Conservation (phyloP, 2,113 vertebrate genomes). For the Scopus umbretta region DNA sequence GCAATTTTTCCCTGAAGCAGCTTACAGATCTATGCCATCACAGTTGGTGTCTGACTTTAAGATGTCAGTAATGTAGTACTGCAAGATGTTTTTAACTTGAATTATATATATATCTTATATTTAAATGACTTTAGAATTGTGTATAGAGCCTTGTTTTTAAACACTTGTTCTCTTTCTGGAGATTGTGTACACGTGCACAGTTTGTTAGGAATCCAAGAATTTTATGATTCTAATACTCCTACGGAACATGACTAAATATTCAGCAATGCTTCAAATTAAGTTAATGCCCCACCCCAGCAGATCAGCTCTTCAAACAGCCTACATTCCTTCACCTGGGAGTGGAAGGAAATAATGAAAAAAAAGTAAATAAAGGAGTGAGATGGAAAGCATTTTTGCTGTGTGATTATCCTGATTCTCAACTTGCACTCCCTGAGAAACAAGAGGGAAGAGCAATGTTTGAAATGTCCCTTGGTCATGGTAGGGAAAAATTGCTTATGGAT, state of each 20-base stretch:
- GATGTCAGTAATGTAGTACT: conserved; percentile 27
- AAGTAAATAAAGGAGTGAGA: conserved; percentile 70
- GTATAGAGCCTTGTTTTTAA: conserved; percentile 35
- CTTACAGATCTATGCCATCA: conserved; percentile 30
- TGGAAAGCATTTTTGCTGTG: conserved; percentile 62
- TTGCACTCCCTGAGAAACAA: conserved; percentile 32
- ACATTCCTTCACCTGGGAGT: conserved; percentile 67
- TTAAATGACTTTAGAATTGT: conserved; percentile 35
- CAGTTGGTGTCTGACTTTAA: conserved; percentile 56
- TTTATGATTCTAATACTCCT: conserved; percentile 56
- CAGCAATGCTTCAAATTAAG: conserved; percentile 58
- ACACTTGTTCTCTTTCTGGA: conserved; percentile 51
- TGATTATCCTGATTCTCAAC: conserved; percentile 54
- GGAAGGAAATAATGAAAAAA: conserved; percentile 65
- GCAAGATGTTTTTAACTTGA: conserved; percentile 53
- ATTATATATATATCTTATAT: conserved; percentile 14
- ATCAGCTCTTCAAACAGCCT: conserved; percentile 56
- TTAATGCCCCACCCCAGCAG: conserved; percentile 52
- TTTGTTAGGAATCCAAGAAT: conserved; percentile 58
- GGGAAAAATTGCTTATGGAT: neutral
- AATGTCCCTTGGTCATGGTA: neutral
- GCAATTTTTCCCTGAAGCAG: conserved; percentile 34
- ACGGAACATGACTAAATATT: conserved; percentile 65
- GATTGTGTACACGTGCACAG: conserved; percentile 3
- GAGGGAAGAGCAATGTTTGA: neutral